Conservation (phyloP, 2,797 vertebrate genomes). For the Leontopithecus rosalia region DNA sequence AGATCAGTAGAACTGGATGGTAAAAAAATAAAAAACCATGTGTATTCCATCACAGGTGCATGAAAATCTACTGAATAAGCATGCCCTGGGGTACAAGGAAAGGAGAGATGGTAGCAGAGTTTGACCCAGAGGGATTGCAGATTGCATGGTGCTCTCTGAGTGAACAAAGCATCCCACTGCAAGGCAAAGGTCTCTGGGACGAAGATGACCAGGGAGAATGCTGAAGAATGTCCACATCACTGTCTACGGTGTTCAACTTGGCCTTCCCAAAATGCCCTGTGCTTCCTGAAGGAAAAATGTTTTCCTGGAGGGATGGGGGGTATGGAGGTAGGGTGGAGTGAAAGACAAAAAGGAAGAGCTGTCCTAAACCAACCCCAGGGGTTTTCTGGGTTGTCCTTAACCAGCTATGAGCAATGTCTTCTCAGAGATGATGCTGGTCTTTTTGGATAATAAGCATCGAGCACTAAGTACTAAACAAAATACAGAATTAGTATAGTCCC, state of each 20-base stretch:
- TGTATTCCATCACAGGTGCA: background rate
- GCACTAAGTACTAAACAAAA: background rate
- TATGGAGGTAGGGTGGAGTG: background rate
- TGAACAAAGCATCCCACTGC: background rate
- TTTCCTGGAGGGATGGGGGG: background rate
- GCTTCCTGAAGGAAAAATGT: background rate
- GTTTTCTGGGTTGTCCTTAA: background rate
- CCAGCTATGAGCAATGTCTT: background rate
- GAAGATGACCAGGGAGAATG: background rate
- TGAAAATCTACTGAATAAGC: background rate
- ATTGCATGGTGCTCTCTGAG: background rate
- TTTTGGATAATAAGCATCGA: constrained; percentile 40
- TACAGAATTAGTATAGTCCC: background rate
- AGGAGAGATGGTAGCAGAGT: background rate
- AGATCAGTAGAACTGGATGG: background rate
- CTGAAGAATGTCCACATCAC: background rate
- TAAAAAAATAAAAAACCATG: background rate
- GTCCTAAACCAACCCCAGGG: background rate
- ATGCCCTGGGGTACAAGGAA: background rate
- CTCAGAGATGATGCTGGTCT: background rate
- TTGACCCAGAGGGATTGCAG: background rate
- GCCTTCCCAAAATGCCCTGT: background rate
- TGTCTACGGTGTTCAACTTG: constrained; percentile 11
- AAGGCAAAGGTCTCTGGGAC: background rate
- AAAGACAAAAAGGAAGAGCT: background rate